These are phyloP conservation scores for Plotosus lineatus DNA, from an alignment of 2,113 vertebrate genomes.

Conservation along the genomic window DNA sequence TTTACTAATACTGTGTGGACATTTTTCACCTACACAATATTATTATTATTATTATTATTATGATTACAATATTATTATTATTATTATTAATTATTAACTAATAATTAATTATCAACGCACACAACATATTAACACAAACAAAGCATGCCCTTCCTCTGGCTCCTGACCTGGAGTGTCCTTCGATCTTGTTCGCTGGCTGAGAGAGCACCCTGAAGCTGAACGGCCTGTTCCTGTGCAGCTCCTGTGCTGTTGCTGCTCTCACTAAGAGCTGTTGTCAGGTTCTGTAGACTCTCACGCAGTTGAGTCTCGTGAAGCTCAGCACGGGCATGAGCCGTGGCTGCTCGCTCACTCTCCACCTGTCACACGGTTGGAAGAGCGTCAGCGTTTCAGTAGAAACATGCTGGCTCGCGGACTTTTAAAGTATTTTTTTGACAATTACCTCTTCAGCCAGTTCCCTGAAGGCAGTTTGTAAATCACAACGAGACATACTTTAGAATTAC, in stretches of 20 bases:
- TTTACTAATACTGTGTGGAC: background rate
- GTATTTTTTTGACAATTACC: too few relatives aligned
- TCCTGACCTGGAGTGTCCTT: slow-evolving; percentile 73
- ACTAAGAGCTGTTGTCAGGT: slow-evolving; percentile 62
- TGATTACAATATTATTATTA: too few relatives aligned
- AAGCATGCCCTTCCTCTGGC: background rate
- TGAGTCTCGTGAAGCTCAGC: slow-evolving; percentile 71
- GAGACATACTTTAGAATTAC: background rate
- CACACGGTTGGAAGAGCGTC: background rate
- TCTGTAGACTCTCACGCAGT: slow-evolving; percentile 71
- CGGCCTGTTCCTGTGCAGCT: slow-evolving; percentile 68
- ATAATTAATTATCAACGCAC: too few relatives aligned
- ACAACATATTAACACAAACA: background rate
- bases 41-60: too few relatives aligned
- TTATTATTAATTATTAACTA: too few relatives aligned
- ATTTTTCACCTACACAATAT: background rate
- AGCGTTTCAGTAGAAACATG: background rate
- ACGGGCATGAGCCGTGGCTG: slow-evolving; percentile 62
- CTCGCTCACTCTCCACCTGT: slow-evolving; percentile 61
- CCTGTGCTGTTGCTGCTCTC: slow-evolving; percentile 60
- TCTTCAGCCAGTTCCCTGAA: background rate
- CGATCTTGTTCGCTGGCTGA: slow-evolving; percentile 73
- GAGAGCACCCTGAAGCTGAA: slow-evolving; percentile 72
- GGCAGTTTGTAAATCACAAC: background rate
- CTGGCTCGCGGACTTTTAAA: background rate